Percentiles rank a stretch among this genome's conserved stretches.
phyloP scores from a whole-genome alignment of 2,888 invertebrate genomes.

The Metellina segmentata region DNA sequence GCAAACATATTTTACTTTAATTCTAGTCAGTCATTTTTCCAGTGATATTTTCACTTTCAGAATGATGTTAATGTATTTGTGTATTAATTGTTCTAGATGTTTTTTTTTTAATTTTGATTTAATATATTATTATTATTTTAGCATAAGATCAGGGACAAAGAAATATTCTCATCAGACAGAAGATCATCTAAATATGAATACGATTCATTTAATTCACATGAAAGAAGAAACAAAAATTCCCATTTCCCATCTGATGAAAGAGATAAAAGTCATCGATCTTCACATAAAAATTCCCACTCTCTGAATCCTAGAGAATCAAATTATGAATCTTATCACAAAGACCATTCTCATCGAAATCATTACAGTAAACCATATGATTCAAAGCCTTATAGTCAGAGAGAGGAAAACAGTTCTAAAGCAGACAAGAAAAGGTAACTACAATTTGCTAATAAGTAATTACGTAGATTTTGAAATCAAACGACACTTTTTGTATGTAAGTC shows the following conservation, averaged over 20 bases:
- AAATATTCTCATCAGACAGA: conserved; percentile 1
- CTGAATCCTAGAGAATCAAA: conserved; percentile 1
- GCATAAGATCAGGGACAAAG: background rate
- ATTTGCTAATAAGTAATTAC: background rate
- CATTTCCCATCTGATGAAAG: background rate
- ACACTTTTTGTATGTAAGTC: too few species aligned
- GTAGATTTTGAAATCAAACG: too few species aligned
- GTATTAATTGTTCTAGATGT: background rate
- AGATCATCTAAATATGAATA: conserved; percentile 10
- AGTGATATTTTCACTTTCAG: too few species aligned
- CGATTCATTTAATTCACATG: background rate
- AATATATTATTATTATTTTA: background rate
- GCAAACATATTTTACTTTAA: too few species aligned
- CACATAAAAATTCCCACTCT: background rate
- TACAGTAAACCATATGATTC: background rate
- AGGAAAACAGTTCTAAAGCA: background rate
- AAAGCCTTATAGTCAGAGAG: background rate
- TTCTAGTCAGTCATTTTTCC: too few species aligned
- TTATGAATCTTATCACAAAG: conserved; percentile 2
- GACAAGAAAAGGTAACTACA: conserved; percentile 32
- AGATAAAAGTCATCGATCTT: background rate
- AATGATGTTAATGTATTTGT: too few species aligned
- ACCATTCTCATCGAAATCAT: background rate
- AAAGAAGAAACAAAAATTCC: conserved; percentile 11
- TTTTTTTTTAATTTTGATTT: background rate